These are phyloP conservation scores for Danio rerio DNA, from an alignment of 2,113 vertebrate genomes.

Conservation along the genomic window DNA sequence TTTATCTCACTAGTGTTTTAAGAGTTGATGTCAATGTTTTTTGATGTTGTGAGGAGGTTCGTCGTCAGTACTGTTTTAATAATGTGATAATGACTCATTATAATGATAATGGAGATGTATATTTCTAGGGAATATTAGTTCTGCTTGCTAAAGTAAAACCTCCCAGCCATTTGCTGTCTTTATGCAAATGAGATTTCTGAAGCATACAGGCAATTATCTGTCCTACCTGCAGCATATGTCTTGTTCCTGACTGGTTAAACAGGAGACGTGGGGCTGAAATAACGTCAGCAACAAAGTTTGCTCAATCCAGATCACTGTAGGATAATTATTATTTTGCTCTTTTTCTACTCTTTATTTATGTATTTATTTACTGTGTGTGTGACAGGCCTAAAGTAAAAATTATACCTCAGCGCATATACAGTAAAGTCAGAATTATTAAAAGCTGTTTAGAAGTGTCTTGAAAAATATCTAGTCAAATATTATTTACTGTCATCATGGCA, in stretches of 20 bases:
- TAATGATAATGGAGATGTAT: not conserved
- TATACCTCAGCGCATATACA: too few relatives aligned
- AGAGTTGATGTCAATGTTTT: not conserved
- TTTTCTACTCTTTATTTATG: not conserved
- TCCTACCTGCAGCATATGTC: slow-evolving; percentile 28
- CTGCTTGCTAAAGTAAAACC: not conserved
- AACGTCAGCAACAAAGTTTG: not conserved
- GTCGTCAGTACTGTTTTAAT: not conserved
- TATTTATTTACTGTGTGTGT: not conserved
- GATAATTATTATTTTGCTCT: not conserved
- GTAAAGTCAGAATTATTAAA: too few relatives aligned
- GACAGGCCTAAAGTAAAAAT: too few relatives aligned
- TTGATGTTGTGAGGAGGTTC: not conserved
- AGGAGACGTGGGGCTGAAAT: not conserved
- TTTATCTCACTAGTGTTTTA: not conserved
- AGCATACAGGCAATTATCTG: slow-evolving; percentile 37
- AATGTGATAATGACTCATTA: not conserved
- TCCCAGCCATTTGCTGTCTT: slow-evolving; percentile 3
- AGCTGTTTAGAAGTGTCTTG: too few relatives aligned
- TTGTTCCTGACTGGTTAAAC: slow-evolving; percentile 1
- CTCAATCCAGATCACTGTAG: not conserved
- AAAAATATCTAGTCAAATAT: too few relatives aligned
- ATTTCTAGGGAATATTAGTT: not conserved
- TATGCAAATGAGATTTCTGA: slow-evolving; percentile 19
- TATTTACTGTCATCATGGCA: too few relatives aligned